These are phyloP conservation scores for Ennomos fuscantarius DNA, from an alignment of 2,888 invertebrate species.

Conservation along the genomic window DNA sequence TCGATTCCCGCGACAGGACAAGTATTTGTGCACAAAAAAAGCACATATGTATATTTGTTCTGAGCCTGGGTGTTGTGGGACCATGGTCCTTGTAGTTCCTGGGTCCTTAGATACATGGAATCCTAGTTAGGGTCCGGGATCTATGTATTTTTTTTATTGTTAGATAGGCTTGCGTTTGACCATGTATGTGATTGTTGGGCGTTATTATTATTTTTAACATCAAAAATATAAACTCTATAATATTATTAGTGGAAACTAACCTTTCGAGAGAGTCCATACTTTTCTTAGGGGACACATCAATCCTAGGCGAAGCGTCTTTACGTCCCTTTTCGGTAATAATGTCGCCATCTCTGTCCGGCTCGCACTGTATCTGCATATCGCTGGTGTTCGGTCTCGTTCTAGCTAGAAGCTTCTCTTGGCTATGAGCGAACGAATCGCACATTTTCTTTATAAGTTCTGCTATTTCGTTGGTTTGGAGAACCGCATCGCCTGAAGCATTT, in stretches of 20 bases:
- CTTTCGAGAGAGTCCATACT: constrained; percentile 27
- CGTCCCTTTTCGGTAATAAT: constrained; percentile 15
- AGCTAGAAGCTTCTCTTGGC: constrained; percentile 64
- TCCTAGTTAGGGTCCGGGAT: no score
- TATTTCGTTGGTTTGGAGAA: constrained; percentile 69
- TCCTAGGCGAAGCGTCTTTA: constrained; percentile 9
- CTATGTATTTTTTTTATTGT: no score
- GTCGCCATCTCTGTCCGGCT: constrained; percentile 29
- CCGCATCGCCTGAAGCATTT: constrained; percentile 67
- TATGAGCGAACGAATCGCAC: constrained; percentile 70
- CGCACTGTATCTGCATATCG: constrained; percentile 74
- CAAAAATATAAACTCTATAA: no score
- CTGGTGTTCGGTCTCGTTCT: constrained; percentile 51
- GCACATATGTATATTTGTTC: no score
- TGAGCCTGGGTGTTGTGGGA: no score
- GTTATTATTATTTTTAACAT: no score
- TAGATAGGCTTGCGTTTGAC: no score
- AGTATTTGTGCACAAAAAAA: no score
- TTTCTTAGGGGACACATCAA: constrained; percentile 15
- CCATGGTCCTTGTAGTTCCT: no score
- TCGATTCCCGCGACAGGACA: no score
- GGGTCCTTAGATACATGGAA: no score
- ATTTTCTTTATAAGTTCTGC: constrained; percentile 72
- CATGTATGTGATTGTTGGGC: no score
- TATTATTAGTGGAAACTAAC: background rate